phyloP scores from a whole-genome alignment of 2,113 vertebrate genomes.

The Taxidea taxus region DNA sequence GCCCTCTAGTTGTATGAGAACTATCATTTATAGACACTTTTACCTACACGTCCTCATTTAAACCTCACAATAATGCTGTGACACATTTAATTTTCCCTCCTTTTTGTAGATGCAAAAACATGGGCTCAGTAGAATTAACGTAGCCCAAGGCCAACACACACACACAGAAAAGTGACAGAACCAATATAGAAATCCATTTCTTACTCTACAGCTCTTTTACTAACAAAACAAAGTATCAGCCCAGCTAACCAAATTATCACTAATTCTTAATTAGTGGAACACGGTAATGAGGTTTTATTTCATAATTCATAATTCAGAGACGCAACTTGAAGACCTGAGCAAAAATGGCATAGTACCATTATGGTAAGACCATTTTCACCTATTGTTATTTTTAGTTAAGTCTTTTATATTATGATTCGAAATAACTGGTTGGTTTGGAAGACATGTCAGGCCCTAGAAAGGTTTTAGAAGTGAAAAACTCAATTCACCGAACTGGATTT shows the following conservation, averaged over 20 bases:
- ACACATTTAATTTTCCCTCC: conserved; percentile 16
- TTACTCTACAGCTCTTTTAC: conserved; percentile 24
- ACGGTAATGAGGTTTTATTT: conserved; percentile 23
- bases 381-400: background rate
- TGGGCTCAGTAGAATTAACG: background rate
- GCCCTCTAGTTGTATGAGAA: background rate
- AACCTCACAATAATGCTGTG: background rate
- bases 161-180: conserved; percentile 32
- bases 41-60: background rate
- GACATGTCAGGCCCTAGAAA: background rate
- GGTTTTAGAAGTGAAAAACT: background rate
- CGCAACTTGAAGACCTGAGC: background rate
- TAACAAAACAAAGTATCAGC: conserved; percentile 37
- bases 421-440: background rate
- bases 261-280: conserved; percentile 53
- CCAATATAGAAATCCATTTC: conserved; percentile 50
- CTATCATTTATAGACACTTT: background rate
- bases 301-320: conserved; percentile 31
- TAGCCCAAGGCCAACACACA: background rate
- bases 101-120: conserved; percentile 21
- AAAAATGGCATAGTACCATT: background rate
- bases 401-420: conserved; percentile 14
- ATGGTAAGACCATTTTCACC: background rate
- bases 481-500: background rate
- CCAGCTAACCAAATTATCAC: conserved; percentile 47